Conservation (phyloP, 2,113 vertebrate genomes). For the Micronycteris hirsuta region DNA sequence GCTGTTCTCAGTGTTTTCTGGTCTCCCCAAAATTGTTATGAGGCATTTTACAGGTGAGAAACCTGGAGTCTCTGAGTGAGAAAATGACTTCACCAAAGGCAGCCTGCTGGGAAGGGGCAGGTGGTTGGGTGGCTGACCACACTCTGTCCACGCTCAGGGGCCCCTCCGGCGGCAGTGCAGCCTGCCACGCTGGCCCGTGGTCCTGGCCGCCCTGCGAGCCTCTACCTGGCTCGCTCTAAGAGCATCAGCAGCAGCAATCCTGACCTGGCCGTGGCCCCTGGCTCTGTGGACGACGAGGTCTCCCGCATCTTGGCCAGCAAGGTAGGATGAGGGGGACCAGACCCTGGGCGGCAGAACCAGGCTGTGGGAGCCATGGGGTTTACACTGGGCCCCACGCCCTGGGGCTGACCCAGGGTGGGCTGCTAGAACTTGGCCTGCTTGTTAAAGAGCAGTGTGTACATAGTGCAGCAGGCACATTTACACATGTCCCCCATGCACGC, state of each 20-base stretch:
- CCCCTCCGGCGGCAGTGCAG: slow-evolving; percentile 70
- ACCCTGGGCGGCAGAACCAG: not conserved
- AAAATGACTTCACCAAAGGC: no score
- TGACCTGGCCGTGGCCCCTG: slow-evolving; percentile 86
- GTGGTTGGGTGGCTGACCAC: not conserved
- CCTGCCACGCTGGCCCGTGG: slow-evolving; percentile 88
- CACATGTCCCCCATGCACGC: rapidly evolving
- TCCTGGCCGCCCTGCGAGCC: slow-evolving; percentile 84
- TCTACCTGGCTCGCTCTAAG: slow-evolving; percentile 89
- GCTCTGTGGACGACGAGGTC: slow-evolving; percentile 91
- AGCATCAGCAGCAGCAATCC: slow-evolving; percentile 96
- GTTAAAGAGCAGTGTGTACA: not conserved
- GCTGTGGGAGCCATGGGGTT: not conserved
- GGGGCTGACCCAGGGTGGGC: not conserved
- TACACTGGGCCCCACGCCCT: not conserved
- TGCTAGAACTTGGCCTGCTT: not conserved
- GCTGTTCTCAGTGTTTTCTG: not conserved
- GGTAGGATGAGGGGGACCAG: not conserved
- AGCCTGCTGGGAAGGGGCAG: not conserved
- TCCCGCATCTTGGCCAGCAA: slow-evolving; percentile 90
- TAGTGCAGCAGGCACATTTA: rapidly evolving
- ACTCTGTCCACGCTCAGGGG: not conserved
- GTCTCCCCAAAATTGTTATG: rapidly evolving
- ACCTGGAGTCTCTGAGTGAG: not conserved
- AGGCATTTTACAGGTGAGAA: not conserved